Conservation (phyloP, 1,140 invertebrate species). For the Temnothorax curvispinosus region DNA sequence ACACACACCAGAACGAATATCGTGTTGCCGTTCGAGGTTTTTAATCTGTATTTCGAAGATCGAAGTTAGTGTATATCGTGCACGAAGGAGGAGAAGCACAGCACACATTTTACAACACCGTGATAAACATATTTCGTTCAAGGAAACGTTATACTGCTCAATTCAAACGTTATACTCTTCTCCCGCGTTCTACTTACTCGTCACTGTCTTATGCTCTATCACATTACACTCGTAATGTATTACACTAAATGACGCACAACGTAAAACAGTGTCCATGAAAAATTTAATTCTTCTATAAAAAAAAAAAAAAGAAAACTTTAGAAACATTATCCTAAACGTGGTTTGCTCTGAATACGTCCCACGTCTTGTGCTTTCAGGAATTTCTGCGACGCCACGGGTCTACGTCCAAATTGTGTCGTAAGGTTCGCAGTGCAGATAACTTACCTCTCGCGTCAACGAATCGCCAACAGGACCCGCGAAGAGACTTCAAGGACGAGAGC, state of each 20-base stretch:
- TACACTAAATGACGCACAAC: constrained; percentile 45
- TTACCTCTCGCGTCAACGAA: constrained; percentile 84
- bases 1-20: background rate
- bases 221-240: background rate
- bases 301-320: background rate
- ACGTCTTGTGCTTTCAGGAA: constrained; percentile 76
- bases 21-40: background rate
- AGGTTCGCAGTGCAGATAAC: constrained; percentile 90
- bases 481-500: constrained; percentile 81
- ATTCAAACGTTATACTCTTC: background rate
- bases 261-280: background rate
- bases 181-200: background rate
- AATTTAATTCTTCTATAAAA: background rate
- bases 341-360: background rate
- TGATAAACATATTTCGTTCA: background rate
- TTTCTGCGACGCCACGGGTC: constrained; percentile 91
- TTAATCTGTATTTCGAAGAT: background rate
- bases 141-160: background rate
- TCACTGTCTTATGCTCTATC: background rate
- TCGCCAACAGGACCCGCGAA: constrained; percentile 76
- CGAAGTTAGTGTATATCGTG: background rate
- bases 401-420: constrained; percentile 91
- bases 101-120: background rate
- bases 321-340: background rate
- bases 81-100: background rate